These are phyloP conservation scores for Danio aesculapii DNA, from an alignment of 2,797 vertebrate genomes.

Conservation along the genomic window DNA sequence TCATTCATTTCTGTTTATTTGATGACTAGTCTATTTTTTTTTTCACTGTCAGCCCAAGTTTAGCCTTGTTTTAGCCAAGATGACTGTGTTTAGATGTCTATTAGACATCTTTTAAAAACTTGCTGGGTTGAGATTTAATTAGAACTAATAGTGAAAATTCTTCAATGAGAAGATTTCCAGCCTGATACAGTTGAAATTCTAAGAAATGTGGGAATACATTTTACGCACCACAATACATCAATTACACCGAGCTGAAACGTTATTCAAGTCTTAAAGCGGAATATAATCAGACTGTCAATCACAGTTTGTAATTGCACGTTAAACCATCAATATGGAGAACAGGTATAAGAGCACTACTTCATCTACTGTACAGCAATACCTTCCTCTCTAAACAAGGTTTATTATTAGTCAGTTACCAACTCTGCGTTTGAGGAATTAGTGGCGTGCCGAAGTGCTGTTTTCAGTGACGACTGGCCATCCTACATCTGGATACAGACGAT, in stretches of 20 bases:
- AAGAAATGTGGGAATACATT: background rate
- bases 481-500: slow-evolving; percentile 53
- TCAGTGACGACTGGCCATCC: slow-evolving; percentile 45
- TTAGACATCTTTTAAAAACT: no score
- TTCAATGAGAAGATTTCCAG: background rate
- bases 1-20: no score
- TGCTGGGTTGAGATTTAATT: background rate
- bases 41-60: no score
- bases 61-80: no score
- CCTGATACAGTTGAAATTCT: slow-evolving; percentile 2
- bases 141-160: slow-evolving; percentile 5
- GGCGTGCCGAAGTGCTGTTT: slow-evolving; percentile 40
- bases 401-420: background rate
- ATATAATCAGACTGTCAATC: background rate
- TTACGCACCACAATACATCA: slow-evolving; percentile 1
- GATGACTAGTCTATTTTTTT: no score
- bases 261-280: background rate
- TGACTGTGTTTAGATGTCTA: no score
- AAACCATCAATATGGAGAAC: slow-evolving; percentile 10
- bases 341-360: slow-evolving; percentile 5
- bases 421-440: slow-evolving; percentile 26
- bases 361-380: slow-evolving; percentile 40
- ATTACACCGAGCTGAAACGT: background rate
- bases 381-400: slow-evolving; percentile 16
- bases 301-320: background rate